Evolutionary conservation across 2,113 vertebrate genomes (phyloP), one percentile per base, ranked within the genome.

Genomic region (Xiphophorus maculatus): DNA sequence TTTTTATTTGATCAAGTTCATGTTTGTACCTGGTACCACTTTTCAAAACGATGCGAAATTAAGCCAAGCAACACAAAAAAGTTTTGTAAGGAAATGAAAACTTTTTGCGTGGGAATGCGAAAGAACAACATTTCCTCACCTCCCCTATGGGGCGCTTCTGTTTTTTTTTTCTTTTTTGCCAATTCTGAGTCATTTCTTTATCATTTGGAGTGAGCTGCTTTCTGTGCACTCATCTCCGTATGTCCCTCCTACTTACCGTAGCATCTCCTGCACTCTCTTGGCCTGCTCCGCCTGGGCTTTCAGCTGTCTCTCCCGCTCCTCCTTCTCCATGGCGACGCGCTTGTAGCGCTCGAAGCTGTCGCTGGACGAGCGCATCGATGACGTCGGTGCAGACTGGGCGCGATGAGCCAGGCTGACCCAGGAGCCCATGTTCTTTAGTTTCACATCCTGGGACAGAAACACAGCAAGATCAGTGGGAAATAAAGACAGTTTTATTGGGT

Each of bases 331-430:
- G 0, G 97, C 97, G 0, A 93, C 97, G 0, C 96, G 92, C 54
- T 92, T 94, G 90, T 97, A 98, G 86, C 96, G 96, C 76, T 98
- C 96, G 0, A 98, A 98, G 91, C 96, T 98, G 91, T 97, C 97
- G 4, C 96, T 97, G 22, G 96, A 97, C 1, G 97, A 96, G 90
- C 97, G 97, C 1, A 93, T 94, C 0, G 95, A 91, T 58, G 96
- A 94, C 71, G 97, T 94, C 0, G 96, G 95, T 0, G 96, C 94
- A 14, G 96, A 95, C 28, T 95, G 94, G 17, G 96, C 94, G 74
- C 96, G 96, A 90, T 97, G 96, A 14, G 96, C 96, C 88, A 98
- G 87, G 71, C 96, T 97, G 4, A 96, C 96, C 97, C 97, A 98
- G 0, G 96, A 96, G 2, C 96, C 96, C 95, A 97, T 97, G 90